Percentiles rank a stretch among this genome's conserved stretches.
phyloP scores from a whole-genome alignment of 1,140 invertebrate genomes.

The Drosophila ambigua region DNA sequence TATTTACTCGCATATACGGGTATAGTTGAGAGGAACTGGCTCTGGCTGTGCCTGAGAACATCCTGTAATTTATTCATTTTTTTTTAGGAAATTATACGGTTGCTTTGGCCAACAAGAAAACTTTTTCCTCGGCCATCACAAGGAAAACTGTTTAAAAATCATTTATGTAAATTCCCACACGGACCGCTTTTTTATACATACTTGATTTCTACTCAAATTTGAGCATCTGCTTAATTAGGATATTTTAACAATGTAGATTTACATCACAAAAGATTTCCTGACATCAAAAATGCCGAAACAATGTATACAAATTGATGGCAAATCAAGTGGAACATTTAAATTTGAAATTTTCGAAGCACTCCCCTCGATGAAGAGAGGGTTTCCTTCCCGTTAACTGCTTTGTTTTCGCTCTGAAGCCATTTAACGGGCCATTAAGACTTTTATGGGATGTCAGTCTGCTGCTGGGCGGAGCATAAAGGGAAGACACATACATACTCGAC shows the following conservation, averaged over 20 bases:
- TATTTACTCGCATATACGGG: too few relatives aligned
- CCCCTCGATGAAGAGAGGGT: not conserved
- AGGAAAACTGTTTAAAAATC: conserved; percentile 34
- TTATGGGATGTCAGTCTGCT: conserved; percentile 27
- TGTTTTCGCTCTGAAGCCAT: conserved; percentile 40
- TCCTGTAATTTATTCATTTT: conserved; percentile 51
- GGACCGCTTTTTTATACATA: conserved; percentile 9
- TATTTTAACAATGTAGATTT: conserved; percentile 45
- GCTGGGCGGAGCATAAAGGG: conserved; percentile 17
- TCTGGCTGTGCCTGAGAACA: too few relatives aligned
- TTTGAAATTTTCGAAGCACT: conserved; percentile 47
- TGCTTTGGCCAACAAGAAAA: conserved; percentile 40
- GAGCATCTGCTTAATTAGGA: conserved; percentile 13
- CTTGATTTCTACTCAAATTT: conserved; percentile 35
- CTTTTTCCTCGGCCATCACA: conserved; percentile 21
- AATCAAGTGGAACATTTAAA: conserved; percentile 56
- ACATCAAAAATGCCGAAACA: conserved; percentile 3
- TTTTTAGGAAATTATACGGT: conserved; percentile 38
- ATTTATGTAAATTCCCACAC: conserved; percentile 60
- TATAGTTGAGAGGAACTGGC: too few relatives aligned
- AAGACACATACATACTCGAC: conserved; percentile 14
- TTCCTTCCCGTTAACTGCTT: conserved; percentile 33
- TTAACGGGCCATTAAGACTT: conserved; percentile 63
- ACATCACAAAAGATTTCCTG: conserved; percentile 50
- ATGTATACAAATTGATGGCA: conserved; percentile 41